phyloP scores from a whole-genome alignment of 2,888 invertebrate species.

The Sericinus montela region DNA sequence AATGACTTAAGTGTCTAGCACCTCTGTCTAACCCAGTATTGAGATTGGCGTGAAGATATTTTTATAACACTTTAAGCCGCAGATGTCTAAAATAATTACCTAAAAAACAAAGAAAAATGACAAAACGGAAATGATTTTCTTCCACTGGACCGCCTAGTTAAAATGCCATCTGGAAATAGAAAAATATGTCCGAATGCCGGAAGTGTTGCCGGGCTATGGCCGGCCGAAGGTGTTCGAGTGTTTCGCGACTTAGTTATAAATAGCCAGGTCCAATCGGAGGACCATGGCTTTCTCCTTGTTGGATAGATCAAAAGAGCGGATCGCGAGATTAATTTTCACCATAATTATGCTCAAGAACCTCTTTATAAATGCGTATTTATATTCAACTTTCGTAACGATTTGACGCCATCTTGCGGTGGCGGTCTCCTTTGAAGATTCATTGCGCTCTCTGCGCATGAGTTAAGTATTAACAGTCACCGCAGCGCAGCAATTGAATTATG shows the following conservation, averaged over 20 bases:
- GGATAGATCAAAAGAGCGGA: conserved; percentile 58
- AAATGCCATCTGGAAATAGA: conserved; percentile 39
- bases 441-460: neutral
- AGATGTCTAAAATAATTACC: neutral
- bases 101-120: neutral
- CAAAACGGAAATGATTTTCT: conserved; percentile 2
- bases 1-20: too few relatives aligned
- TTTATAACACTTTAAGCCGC: too few relatives aligned
- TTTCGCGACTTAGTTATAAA: conserved; percentile 43
- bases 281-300: conserved; percentile 48
- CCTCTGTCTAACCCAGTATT: too few relatives aligned
- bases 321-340: conserved; percentile 47
- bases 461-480: neutral
- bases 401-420: neutral
- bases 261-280: conserved; percentile 20
- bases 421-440: conserved; percentile 10
- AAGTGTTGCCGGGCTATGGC: conserved; percentile 28
- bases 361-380: conserved; percentile 3
- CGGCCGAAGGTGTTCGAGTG: conserved; percentile 38
- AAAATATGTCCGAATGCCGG: conserved; percentile 35
- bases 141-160: conserved; percentile 31
- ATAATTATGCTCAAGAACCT: conserved; percentile 36
- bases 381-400: neutral
- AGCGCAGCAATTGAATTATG: too few relatives aligned
- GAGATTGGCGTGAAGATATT: too few relatives aligned